These are phyloP conservation scores for Thymelicus lineola DNA, from an alignment of 2,888 invertebrate genomes.

Conservation along the genomic window DNA sequence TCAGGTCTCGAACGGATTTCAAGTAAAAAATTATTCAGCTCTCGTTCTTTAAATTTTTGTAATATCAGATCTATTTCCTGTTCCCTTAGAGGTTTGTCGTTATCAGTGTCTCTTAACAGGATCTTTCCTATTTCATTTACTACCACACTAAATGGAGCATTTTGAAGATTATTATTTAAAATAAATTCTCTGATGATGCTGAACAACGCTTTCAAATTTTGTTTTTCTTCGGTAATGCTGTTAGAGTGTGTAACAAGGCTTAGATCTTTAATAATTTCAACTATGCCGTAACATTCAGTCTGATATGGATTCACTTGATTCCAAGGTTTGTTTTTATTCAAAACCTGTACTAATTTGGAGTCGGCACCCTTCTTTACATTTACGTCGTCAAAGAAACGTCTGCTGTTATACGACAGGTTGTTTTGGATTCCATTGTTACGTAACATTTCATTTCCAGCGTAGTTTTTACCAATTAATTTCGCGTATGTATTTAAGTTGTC, in stretches of 20 bases:
- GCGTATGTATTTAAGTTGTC: too few relatives aligned
- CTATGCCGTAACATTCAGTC: neutral
- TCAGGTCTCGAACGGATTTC: neutral
- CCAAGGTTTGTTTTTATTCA: neutral
- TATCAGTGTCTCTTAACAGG: neutral
- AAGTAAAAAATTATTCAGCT: neutral
- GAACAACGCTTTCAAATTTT: constrained; percentile 14
- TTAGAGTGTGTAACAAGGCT: neutral
- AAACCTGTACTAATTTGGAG: neutral
- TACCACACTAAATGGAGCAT: constrained; percentile 2
- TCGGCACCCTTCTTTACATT: neutral
- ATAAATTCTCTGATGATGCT: constrained; percentile 1
- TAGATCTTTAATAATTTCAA: neutral
- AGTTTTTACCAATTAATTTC: neutral
- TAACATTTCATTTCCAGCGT: neutral
- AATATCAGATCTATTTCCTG: neutral
- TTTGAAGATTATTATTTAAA: neutral
- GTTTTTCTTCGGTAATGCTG: neutral
- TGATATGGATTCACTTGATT: neutral
- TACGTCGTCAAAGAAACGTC: neutral
- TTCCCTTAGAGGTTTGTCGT: neutral
- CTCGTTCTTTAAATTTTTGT: neutral
- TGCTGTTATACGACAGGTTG: neutral
- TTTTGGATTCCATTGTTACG: constrained; percentile 1
- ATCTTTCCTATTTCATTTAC: neutral